phyloP scores from a whole-genome alignment of 2,797 vertebrate species.

The Helarctos malayanus region DNA sequence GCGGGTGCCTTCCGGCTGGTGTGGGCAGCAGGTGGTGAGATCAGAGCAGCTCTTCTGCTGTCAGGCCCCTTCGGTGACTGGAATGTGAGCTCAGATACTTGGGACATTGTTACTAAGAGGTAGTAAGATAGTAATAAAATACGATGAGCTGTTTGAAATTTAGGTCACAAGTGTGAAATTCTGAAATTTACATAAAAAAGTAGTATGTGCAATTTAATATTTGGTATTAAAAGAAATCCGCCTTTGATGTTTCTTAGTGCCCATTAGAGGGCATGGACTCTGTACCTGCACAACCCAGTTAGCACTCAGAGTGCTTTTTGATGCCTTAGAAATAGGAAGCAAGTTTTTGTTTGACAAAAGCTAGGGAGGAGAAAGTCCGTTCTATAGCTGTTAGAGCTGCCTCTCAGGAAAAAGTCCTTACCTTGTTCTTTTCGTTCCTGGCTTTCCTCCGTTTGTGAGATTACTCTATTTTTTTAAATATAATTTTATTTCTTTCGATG shows the following conservation, averaged over 20 bases:
- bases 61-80: not conserved
- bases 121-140: slow-evolving; percentile 49
- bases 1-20: not conserved
- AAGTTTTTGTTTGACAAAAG: slow-evolving; percentile 57
- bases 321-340: slow-evolving; percentile 79
- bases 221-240: slow-evolving; percentile 57
- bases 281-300: slow-evolving; percentile 31
- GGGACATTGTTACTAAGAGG: slow-evolving; percentile 49
- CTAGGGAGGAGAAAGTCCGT: slow-evolving; percentile 69
- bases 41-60: not conserved
- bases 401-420: slow-evolving; percentile 81
- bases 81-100: not conserved
- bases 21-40: not conserved
- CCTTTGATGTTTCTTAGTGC: slow-evolving; percentile 59
- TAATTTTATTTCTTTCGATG: slow-evolving; percentile 85
- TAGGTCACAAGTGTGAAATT: slow-evolving; percentile 31
- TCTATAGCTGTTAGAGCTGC: slow-evolving; percentile 70
- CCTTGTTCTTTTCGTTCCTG: slow-evolving; percentile 79
- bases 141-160: slow-evolving; percentile 40
- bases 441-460: slow-evolving; percentile 81
- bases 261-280: slow-evolving; percentile 55
- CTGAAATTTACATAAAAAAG: slow-evolving; percentile 55
- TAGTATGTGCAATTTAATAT: slow-evolving; percentile 48
- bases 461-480: slow-evolving; percentile 86
- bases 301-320: slow-evolving; percentile 60